phyloP scores from a whole-genome alignment of 2,888 invertebrate genomes.

The Drosophila algonquin region DNA sequence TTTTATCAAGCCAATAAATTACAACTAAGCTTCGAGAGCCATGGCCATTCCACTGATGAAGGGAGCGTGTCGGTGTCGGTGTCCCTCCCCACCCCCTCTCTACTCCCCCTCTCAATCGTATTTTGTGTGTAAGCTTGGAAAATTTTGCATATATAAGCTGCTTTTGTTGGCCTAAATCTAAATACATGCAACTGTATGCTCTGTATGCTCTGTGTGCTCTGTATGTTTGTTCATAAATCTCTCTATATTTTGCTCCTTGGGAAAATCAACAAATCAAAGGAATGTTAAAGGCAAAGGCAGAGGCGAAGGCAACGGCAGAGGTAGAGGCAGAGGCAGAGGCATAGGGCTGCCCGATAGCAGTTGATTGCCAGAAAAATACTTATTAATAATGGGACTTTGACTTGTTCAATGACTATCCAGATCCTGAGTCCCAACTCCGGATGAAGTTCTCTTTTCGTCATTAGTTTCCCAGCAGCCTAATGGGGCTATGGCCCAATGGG shows the following conservation, averaged over 20 bases:
- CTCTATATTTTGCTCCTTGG: constrained; percentile 42
- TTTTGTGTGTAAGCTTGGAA: constrained; percentile 60
- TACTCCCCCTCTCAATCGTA: too few species aligned
- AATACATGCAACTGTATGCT: constrained; percentile 42
- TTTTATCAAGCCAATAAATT: constrained; percentile 73
- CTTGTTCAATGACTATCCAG: constrained; percentile 1
- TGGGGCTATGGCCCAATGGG: constrained; percentile 1
- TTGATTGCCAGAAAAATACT: constrained; percentile 59
- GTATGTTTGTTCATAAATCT: constrained; percentile 40
- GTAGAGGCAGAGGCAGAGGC: neutral
- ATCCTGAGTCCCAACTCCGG: neutral
- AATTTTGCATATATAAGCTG: constrained; percentile 71
- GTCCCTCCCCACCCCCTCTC: too few species aligned
- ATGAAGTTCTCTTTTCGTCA: constrained; percentile 24
- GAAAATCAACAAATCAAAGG: constrained; percentile 69
- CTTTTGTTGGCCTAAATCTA: constrained; percentile 70
- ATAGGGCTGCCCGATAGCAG: constrained; percentile 27
- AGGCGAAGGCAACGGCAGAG: neutral
- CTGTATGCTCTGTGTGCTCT: constrained; percentile 6
- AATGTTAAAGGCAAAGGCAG: too few species aligned
- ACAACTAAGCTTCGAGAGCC: constrained; percentile 42
- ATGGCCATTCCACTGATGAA: neutral
- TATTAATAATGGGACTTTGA: constrained; percentile 16
- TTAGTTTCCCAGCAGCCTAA: constrained; percentile 13
- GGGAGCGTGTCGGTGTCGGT: neutral